A percentile compares a stretch with the other conserved stretches of the same genome.
Evolutionary conservation across 2,113 vertebrate species (phyloP).

Genomic region (Castor canadensis): DNA sequence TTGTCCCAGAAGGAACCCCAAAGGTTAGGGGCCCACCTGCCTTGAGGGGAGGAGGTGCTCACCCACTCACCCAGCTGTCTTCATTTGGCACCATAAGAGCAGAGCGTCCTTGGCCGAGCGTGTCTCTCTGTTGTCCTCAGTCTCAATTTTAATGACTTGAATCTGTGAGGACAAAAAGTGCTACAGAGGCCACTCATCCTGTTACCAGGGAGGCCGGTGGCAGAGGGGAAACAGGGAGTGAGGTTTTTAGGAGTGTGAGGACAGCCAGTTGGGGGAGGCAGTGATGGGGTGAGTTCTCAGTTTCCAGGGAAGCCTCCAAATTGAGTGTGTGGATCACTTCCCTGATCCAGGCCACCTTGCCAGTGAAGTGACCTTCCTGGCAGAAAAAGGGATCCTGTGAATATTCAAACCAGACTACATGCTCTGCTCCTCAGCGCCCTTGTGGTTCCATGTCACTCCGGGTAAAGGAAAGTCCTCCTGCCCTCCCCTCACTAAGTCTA

Average conservation of each 20-base stretch:
- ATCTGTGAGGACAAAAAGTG: slow-evolving; percentile 81
- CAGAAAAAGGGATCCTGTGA: not conserved
- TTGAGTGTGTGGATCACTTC: not conserved
- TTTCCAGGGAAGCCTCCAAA: not conserved
- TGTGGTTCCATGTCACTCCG: not conserved
- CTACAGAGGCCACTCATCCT: rapidly evolving
- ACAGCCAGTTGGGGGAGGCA: rapidly evolving
- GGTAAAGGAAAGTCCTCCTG: not conserved
- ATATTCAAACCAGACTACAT: not conserved
- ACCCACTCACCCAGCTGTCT: slow-evolving; percentile 86
- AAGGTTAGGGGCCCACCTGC: rapidly evolving
- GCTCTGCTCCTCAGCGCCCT: not conserved
- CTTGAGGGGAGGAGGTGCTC: not conserved
- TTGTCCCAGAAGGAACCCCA: not conserved
- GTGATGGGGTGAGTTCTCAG: not conserved
- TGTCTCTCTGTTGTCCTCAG: slow-evolving; percentile 95
- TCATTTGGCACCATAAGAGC: slow-evolving; percentile 98
- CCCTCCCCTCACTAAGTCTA: not conserved
- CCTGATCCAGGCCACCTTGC: not conserved
- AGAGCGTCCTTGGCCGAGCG: slow-evolving; percentile 97
- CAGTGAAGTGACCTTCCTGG: not conserved
- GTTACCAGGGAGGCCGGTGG: not conserved
- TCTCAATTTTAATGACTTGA: slow-evolving; percentile 97
- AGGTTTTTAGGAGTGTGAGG: not conserved
- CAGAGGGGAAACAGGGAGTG: not conserved